phyloP scores from a whole-genome alignment of 1,140 invertebrate species.

The Aethina tumida region DNA sequence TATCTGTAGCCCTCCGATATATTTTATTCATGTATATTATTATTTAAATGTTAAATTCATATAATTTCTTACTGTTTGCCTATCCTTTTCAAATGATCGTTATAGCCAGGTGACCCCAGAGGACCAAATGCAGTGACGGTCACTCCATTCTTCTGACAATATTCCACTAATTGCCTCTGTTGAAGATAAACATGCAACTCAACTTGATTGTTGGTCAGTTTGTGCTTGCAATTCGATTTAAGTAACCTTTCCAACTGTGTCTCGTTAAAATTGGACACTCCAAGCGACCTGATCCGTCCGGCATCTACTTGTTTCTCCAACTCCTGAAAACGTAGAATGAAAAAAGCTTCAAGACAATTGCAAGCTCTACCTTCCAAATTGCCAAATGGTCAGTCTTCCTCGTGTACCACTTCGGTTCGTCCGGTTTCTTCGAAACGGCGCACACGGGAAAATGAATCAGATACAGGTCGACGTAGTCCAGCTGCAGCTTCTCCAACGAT shows the following conservation, averaged over 20 bases:
- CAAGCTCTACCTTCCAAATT: too few species aligned
- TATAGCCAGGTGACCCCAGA: constrained; percentile 39
- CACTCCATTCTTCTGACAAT: constrained; percentile 40
- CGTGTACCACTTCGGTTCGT: too few species aligned
- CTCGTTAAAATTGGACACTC: constrained; percentile 75
- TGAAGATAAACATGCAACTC: constrained; percentile 44
- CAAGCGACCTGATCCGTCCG: constrained; percentile 50
- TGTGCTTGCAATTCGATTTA: constrained; percentile 39
- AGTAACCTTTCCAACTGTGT: constrained; percentile 58
- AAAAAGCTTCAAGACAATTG: too few species aligned
- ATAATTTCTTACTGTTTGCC: too few species aligned
- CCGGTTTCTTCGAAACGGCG: too few species aligned
- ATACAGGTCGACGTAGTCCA: too few species aligned
- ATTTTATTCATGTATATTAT: too few species aligned
- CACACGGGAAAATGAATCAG: too few species aligned
- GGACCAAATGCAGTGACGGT: constrained; percentile 46
- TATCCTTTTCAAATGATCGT: too few species aligned
- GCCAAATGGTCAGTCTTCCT: too few species aligned
- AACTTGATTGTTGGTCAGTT: constrained; percentile 41
- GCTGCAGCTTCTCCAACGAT: not conserved
- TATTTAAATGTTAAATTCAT: too few species aligned
- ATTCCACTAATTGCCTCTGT: constrained; percentile 40
- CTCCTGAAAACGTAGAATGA: constrained; percentile 36
- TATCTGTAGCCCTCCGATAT: too few species aligned
- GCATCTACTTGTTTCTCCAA: constrained; percentile 46